Percentiles rank a stretch among this genome's conserved stretches.
phyloP scores from a whole-genome alignment of 2,888 invertebrate species.

The Luffia ferchaultella region DNA sequence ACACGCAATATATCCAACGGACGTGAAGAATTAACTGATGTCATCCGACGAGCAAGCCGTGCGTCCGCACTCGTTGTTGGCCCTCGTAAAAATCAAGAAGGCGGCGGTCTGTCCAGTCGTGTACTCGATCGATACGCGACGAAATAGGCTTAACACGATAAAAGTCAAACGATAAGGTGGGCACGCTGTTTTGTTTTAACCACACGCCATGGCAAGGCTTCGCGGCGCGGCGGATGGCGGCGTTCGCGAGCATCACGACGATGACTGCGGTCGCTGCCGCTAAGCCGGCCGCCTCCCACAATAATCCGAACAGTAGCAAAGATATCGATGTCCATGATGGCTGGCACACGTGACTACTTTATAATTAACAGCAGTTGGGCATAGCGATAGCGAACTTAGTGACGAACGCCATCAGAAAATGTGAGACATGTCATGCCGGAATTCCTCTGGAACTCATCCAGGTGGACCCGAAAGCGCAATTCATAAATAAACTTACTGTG shows the following conservation, averaged over 20 bases:
- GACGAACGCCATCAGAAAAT: constrained; percentile 11
- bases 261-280: constrained; percentile 52
- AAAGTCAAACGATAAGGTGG: constrained; percentile 53
- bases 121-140: constrained; percentile 49
- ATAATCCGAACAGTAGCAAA: constrained; percentile 52
- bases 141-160: constrained; percentile 62
- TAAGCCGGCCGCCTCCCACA: constrained; percentile 35
- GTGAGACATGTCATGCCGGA: constrained; percentile 28
- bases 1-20: constrained; percentile 54
- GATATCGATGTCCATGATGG: constrained; percentile 61
- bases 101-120: constrained; percentile 33
- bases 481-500: background rate
- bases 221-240: constrained; percentile 40
- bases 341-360: constrained; percentile 20
- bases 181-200: constrained; percentile 61
- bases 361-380: background rate
- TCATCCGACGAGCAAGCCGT: constrained; percentile 53
- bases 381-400: background rate
- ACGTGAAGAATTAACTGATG: constrained; percentile 62
- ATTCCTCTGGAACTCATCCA: constrained; percentile 51
- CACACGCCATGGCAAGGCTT: constrained; percentile 54
- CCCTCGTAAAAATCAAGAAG: constrained; percentile 49
- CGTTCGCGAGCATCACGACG: constrained; percentile 39
- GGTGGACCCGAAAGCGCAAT: constrained; percentile 21
- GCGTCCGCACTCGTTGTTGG: constrained; percentile 33